These are phyloP conservation scores for Microctonus aethiopoides DNA, from an alignment of 2,888 invertebrate species.

Conservation along the genomic window DNA sequence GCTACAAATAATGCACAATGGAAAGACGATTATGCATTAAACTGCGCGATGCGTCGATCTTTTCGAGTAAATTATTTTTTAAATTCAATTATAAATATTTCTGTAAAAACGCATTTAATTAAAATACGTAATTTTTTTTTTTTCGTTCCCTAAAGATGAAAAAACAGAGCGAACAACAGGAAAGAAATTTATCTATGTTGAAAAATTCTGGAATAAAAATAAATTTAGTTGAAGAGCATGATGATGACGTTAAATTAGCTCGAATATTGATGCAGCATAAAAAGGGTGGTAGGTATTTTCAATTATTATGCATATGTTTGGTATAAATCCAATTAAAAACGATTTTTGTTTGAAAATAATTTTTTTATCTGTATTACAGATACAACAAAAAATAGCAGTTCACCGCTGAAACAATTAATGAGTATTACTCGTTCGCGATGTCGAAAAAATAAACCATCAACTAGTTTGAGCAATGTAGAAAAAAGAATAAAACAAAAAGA, in stretches of 20 bases:
- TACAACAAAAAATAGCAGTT: constrained; percentile 37
- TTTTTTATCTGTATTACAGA: constrained; percentile 45
- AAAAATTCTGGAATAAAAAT: constrained; percentile 83
- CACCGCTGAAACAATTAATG: constrained; percentile 53
- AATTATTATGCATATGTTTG: constrained; percentile 1
- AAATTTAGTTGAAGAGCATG: constrained; percentile 80
- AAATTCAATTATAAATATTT: constrained; percentile 8
- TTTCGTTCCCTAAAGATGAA: constrained; percentile 70
- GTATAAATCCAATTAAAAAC: background rate
- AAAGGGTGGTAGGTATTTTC: constrained; percentile 67
- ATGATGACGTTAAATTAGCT: constrained; percentile 85
- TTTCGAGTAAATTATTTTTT: constrained; percentile 78
- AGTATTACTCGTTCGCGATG: constrained; percentile 51
- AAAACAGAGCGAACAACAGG: constrained; percentile 80
- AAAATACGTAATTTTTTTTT: constrained; percentile 23
- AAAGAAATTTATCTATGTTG: constrained; percentile 75
- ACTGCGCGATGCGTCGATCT: constrained; percentile 83
- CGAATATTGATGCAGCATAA: constrained; percentile 78
- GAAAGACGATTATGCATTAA: constrained; percentile 94
- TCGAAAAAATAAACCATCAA: constrained; percentile 41
- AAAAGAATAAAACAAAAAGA: constrained; percentile 34
- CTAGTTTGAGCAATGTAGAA: constrained; percentile 25
- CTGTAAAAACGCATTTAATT: no score
- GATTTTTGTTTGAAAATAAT: background rate
- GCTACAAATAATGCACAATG: constrained; percentile 83